phyloP scores from a whole-genome alignment of 2,797 vertebrate species.

The Sphenopsis melanotis region DNA sequence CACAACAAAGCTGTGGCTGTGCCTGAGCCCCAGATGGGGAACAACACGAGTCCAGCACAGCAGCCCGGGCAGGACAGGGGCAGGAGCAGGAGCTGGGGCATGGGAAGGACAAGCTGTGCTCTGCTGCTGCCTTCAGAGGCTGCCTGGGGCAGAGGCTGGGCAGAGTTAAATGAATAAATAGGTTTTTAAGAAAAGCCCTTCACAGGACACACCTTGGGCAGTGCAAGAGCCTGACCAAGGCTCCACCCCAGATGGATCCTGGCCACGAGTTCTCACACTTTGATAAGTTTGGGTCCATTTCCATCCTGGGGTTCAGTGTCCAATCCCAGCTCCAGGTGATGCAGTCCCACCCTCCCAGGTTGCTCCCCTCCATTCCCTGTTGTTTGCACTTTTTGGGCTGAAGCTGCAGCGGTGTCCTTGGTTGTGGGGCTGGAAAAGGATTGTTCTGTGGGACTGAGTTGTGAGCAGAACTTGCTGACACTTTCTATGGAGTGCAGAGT shows the following conservation, averaged over 20 bases:
- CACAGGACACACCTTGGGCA: neutral
- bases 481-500: neutral
- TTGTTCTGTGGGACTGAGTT: neutral
- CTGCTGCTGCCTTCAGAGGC: accelerated
- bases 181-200: neutral
- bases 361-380: neutral
- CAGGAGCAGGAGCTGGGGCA: neutral
- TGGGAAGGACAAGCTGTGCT: accelerated
- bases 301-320: neutral
- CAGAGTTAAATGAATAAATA: neutral
- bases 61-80: accelerated
- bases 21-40: neutral
- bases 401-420: neutral
- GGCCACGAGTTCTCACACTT: neutral
- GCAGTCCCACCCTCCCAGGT: neutral
- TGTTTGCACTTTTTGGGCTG: neutral
- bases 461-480: neutral
- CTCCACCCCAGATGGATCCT: neutral
- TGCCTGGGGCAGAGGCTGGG: neutral
- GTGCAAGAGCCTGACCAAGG: neutral
- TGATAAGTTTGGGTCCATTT: neutral
- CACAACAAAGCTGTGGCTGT: neutral
- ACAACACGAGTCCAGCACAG: too few relatives aligned
- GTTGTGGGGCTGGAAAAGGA: neutral
- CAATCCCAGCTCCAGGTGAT: neutral